Percentiles rank a stretch among this genome's conserved stretches.
Evolutionary conservation across 2,888 invertebrate genomes (phyloP).

Genomic region (Cheilosia soror): DNA sequence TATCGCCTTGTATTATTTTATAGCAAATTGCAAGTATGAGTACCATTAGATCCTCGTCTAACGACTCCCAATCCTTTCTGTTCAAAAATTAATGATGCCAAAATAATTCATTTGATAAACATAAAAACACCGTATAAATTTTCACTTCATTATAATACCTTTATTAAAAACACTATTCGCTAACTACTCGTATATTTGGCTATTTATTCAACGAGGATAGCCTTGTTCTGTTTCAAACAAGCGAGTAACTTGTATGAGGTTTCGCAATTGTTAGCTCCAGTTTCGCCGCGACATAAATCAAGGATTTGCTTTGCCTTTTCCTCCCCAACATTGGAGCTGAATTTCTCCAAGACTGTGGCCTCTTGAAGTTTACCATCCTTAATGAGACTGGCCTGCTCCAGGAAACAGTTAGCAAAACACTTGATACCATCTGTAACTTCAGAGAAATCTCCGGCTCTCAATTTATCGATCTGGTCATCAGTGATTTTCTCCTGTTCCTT

Average conservation of each 20-base stretch:
- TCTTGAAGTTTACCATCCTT: conserved; percentile 78
- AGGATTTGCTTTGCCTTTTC: conserved; percentile 77
- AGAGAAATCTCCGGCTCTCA: conserved; percentile 78
- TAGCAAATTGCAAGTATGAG: no score
- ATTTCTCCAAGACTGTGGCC: conserved; percentile 74
- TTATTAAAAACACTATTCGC: no score
- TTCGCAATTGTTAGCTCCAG: conserved; percentile 79
- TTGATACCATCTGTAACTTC: conserved; percentile 77
- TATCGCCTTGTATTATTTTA: no score
- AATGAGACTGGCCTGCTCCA: conserved; percentile 79
- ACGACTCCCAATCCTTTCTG: no score
- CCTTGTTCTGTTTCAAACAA: conserved; percentile 78
- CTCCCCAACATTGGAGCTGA: conserved; percentile 77
- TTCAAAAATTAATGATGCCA: no score
- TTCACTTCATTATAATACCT: no score
- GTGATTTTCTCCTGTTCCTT: conserved; percentile 62
- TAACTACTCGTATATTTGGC: no score
- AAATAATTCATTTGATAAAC: no score
- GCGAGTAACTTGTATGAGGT: conserved; percentile 78
- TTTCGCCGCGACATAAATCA: conserved; percentile 77
- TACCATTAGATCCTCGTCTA: no score
- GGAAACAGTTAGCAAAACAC: conserved; percentile 81
- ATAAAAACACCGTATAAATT: no score
- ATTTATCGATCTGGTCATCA: conserved; percentile 77
- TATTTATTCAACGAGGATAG: conserved; percentile 21